Evolutionary conservation across 2,113 vertebrate species (phyloP).

Genomic region (Neogobius melanostomus): DNA sequence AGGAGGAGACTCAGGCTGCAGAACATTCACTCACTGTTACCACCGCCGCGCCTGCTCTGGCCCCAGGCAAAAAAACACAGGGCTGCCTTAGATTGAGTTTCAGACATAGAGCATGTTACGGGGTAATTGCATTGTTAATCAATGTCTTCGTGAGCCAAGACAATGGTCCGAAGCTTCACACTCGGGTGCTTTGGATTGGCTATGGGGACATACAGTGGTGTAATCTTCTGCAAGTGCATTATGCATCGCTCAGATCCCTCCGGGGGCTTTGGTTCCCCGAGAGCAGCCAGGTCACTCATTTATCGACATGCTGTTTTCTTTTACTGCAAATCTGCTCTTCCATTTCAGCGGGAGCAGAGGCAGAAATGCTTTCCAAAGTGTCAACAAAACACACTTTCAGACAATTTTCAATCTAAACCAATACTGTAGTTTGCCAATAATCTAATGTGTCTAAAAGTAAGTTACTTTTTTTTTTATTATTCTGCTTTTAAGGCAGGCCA

Average conservation of each 20-base stretch:
- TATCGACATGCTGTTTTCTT: conserved; percentile 49
- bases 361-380: not conserved
- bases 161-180: conserved; percentile 60
- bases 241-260: conserved; percentile 50
- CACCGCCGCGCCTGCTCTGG: conserved; percentile 33
- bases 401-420: conserved; percentile 27
- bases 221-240: conserved; percentile 68
- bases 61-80: conserved; percentile 58
- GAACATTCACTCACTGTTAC: conserved; percentile 28
- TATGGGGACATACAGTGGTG: conserved; percentile 66
- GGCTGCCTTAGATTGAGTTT: conserved; percentile 71
- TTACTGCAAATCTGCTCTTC: conserved; percentile 36
- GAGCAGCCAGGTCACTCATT: conserved; percentile 55
- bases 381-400: conserved; percentile 2
- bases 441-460: conserved; percentile 3
- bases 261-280: conserved; percentile 43
- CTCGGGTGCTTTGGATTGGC: conserved; percentile 61
- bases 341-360: conserved; percentile 26
- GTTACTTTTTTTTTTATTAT: not conserved
- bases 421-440: conserved; percentile 38
- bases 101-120: conserved; percentile 74
- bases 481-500: not conserved
- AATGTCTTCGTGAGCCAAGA: conserved; percentile 74
- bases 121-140: conserved; percentile 82
- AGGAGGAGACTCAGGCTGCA: conserved; percentile 43